Percentiles rank a stretch among this genome's conserved stretches.
phyloP scores from a whole-genome alignment of 2,888 invertebrate species.

The Acrocera orbiculus region DNA sequence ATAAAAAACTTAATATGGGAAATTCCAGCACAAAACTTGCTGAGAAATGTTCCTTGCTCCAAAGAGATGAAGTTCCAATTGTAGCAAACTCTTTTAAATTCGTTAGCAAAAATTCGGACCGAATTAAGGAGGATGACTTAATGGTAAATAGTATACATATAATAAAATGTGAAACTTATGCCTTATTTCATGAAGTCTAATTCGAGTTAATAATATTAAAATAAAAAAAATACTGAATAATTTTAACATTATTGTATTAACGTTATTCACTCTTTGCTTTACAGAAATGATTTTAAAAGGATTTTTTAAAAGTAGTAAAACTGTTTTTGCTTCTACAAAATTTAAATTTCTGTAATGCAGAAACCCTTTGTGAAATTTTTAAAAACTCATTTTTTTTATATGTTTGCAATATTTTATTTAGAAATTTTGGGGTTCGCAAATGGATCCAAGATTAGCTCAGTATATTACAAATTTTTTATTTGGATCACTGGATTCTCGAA shows the following conservation, averaged over 20 bases:
- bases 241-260: neutral
- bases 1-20: no score
- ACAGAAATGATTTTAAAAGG: no score
- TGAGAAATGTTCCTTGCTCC: conserved; percentile 44
- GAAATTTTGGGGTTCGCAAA: conserved; percentile 53
- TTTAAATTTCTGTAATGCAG: no score
- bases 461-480: conserved; percentile 51
- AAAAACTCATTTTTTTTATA: conserved; percentile 11
- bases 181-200: no score
- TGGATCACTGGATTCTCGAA: conserved; percentile 36
- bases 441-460: conserved; percentile 47
- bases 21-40: conserved; percentile 48
- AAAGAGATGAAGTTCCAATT: conserved; percentile 44
- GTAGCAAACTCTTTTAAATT: conserved; percentile 43
- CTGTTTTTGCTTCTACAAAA: no score
- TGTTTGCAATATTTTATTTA: conserved; percentile 19
- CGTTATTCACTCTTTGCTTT: no score
- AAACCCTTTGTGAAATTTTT: neutral
- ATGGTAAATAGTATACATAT: conserved; percentile 32
- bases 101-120: conserved; percentile 45
- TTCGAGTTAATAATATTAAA: no score
- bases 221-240: neutral
- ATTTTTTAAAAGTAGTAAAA: no score
- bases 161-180: no score
- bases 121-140: conserved; percentile 46